These are phyloP conservation scores for Synodontis membranacea DNA, from an alignment of 2,113 vertebrate genomes.

Conservation along the genomic window DNA sequence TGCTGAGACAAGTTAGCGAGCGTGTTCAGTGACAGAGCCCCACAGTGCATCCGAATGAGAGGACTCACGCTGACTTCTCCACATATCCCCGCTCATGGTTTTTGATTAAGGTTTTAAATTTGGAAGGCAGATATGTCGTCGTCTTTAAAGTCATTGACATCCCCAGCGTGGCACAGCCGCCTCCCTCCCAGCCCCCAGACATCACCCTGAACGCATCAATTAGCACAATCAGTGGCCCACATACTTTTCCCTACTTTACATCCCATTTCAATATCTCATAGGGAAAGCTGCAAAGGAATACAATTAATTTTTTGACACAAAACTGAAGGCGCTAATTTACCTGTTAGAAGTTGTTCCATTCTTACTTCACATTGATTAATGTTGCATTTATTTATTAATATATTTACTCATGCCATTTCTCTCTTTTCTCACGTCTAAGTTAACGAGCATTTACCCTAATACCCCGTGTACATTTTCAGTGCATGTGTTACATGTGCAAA, in stretches of 20 bases:
- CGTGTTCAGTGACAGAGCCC: slow-evolving; percentile 44
- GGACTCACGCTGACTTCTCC: slow-evolving; percentile 46
- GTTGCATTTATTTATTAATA: slow-evolving; percentile 36
- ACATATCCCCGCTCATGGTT: slow-evolving; percentile 39
- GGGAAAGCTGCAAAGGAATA: slow-evolving; percentile 52
- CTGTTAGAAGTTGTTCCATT: slow-evolving; percentile 53
- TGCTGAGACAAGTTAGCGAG: slow-evolving; percentile 13
- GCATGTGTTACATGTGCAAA: neutral
- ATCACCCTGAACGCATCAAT: slow-evolving; percentile 58
- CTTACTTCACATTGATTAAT: slow-evolving; percentile 50
- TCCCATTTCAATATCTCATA: slow-evolving; percentile 56
- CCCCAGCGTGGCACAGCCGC: slow-evolving; percentile 44
- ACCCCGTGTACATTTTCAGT: neutral
- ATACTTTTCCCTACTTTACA: slow-evolving; percentile 48
- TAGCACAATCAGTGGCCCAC: slow-evolving; percentile 54
- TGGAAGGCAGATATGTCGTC: slow-evolving; percentile 50
- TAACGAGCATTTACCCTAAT: neutral
- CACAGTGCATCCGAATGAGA: slow-evolving; percentile 42
- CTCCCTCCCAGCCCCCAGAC: slow-evolving; percentile 47
- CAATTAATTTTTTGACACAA: slow-evolving; percentile 61
- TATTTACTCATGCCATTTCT: slow-evolving; percentile 21
- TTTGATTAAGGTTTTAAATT: slow-evolving; percentile 57
- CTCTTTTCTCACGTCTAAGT: neutral
- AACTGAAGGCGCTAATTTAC: slow-evolving; percentile 57
- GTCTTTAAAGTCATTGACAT: slow-evolving; percentile 53